A percentile compares a stretch with the other conserved stretches of the same genome.
These are phyloP conservation scores for Drosophila helvetica DNA, from an alignment of 2,888 invertebrate genomes.

Conservation along the genomic window DNA sequence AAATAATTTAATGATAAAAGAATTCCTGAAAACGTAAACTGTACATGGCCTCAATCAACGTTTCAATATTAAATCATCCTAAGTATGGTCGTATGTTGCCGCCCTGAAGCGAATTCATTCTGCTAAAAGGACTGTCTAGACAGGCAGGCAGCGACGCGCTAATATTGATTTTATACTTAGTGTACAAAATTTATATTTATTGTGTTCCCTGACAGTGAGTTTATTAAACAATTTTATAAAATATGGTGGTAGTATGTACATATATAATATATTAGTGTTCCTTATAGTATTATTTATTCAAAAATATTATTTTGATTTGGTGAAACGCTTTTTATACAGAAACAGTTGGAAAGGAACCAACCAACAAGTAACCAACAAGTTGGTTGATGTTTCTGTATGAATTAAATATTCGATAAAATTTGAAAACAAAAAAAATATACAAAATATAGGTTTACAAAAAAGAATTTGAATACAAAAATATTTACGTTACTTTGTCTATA, in stretches of 20 bases:
- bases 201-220: background rate
- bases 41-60: background rate
- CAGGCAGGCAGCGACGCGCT: background rate
- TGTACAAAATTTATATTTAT: background rate
- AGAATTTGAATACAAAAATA: background rate
- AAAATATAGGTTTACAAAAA: too few relatives aligned
- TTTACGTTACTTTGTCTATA: background rate
- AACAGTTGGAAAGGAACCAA: too few relatives aligned
- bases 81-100: background rate
- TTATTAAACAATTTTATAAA: too few relatives aligned
- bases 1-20: too few relatives aligned
- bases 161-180: background rate
- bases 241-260: too few relatives aligned
- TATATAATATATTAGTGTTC: too few relatives aligned
- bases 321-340: too few relatives aligned
- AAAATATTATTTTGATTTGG: too few relatives aligned
- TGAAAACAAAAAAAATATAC: background rate
- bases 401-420: background rate
- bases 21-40: background rate
- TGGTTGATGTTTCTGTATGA: too few relatives aligned
- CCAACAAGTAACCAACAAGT: too few relatives aligned
- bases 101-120: background rate
- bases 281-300: too few relatives aligned
- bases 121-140: background rate
- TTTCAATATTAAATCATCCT: background rate